phyloP scores from a whole-genome alignment of 2,888 invertebrate genomes.

The Spisula solida region DNA sequence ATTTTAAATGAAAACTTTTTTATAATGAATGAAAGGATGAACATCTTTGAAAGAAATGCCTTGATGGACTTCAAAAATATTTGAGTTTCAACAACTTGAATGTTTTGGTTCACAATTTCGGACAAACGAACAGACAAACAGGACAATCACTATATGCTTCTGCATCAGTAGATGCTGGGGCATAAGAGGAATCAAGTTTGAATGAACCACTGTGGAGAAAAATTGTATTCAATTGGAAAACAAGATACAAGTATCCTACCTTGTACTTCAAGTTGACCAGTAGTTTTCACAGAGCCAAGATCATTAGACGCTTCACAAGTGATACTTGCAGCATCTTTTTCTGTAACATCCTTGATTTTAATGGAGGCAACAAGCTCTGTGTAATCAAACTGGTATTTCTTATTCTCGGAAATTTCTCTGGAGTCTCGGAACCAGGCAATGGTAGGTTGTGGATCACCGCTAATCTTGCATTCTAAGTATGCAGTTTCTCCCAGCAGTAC shows the following conservation, averaged over 20 bases:
- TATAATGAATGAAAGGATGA: too few relatives aligned
- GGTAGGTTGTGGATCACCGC: conserved; percentile 84
- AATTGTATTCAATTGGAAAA: too few relatives aligned
- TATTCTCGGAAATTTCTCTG: conserved; percentile 79
- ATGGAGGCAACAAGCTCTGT: conserved; percentile 88
- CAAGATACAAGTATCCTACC: conserved; percentile 65
- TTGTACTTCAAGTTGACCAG: conserved; percentile 83
- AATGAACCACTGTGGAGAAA: too few relatives aligned
- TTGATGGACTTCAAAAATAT: too few relatives aligned
- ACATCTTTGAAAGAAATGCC: too few relatives aligned
- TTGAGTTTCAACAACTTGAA: too few relatives aligned
- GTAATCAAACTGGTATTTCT: conserved; percentile 82
- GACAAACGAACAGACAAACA: too few relatives aligned
- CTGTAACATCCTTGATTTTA: conserved; percentile 89
- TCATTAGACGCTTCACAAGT: conserved; percentile 86
- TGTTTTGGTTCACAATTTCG: too few relatives aligned
- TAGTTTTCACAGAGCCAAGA: conserved; percentile 86
- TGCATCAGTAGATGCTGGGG: too few relatives aligned
- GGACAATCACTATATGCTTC: too few relatives aligned
- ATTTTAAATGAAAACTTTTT: too few relatives aligned
- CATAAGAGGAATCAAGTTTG: too few relatives aligned
- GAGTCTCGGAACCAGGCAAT: conserved; percentile 86
- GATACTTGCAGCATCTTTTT: conserved; percentile 85
- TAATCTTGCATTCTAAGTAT: conserved; percentile 84
- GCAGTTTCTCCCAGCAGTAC: conserved; percentile 82